phyloP scores from a whole-genome alignment of 2,797 vertebrate species.

The Bufotes viridis region DNA sequence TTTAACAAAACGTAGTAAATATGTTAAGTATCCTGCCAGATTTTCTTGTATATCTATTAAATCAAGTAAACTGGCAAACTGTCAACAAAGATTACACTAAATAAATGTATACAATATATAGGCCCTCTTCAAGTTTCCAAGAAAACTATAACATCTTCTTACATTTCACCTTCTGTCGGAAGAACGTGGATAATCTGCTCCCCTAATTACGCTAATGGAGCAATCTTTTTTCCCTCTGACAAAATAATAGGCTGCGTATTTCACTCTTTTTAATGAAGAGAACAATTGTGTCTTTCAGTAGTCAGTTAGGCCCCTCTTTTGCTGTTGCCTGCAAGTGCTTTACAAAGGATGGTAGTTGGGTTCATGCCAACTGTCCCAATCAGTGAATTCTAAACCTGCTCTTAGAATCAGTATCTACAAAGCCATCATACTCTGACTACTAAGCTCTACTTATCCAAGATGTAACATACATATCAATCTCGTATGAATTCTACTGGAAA shows the following conservation, averaged over 20 bases:
- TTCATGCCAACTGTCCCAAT: conserved; percentile 47
- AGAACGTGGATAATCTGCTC: conserved; percentile 38
- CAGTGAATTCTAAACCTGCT: conserved; percentile 54
- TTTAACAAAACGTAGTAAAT: neutral
- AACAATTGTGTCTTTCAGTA: conserved; percentile 63
- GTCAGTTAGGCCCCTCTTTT: conserved; percentile 54
- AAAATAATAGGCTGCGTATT: conserved; percentile 61
- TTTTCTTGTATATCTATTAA: neutral
- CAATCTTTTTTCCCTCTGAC: conserved; percentile 59
- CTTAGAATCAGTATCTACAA: conserved; percentile 55
- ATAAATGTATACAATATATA: conserved; percentile 7
- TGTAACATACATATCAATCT: conserved; percentile 50
- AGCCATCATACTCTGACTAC: conserved; percentile 31
- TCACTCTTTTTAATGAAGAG: conserved; percentile 53
- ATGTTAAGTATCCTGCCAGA: neutral
- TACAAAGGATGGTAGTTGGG: conserved; percentile 56
- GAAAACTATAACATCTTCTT: conserved; percentile 39
- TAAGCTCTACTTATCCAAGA: conserved; percentile 42
- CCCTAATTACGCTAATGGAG: conserved; percentile 58
- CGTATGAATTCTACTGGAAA: conserved; percentile 26
- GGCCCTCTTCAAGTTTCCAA: conserved; percentile 21
- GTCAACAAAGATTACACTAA: neutral
- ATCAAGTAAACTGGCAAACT: neutral
- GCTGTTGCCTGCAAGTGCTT: conserved; percentile 49
- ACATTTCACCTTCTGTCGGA: conserved; percentile 54